Conservation (phyloP, 2,113 vertebrate genomes). For the Panthera uncia region DNA sequence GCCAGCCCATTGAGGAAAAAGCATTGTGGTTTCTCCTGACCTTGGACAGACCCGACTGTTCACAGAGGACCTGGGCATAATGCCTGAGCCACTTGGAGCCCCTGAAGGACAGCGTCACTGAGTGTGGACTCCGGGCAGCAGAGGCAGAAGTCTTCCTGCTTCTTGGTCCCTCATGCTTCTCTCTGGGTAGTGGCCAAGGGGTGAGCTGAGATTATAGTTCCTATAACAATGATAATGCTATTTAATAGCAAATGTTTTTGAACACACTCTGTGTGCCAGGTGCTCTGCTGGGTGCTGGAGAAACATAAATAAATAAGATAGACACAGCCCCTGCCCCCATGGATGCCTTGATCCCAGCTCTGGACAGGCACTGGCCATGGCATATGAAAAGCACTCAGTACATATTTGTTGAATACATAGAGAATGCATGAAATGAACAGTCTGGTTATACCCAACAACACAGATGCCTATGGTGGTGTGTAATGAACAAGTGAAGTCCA, state of each 20-base stretch:
- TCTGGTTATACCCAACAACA: background rate
- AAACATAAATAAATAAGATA: constrained; percentile 32
- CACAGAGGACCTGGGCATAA: constrained; percentile 19
- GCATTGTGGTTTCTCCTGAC: constrained; percentile 46
- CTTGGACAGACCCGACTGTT: background rate
- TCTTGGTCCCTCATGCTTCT: background rate
- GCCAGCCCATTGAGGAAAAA: constrained; percentile 50
- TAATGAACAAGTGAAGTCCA: background rate
- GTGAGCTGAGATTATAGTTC: constrained; percentile 15
- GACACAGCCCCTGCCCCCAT: background rate
- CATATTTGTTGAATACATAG: background rate
- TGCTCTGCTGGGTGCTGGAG: background rate
- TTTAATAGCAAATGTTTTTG: background rate
- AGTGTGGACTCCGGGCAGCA: background rate
- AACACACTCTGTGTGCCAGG: constrained; percentile 27
- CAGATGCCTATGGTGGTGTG: background rate
- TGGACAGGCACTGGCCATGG: background rate
- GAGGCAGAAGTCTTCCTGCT: background rate
- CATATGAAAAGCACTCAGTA: background rate
- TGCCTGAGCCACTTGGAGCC: background rate
- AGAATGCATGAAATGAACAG: background rate
- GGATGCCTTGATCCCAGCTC: background rate
- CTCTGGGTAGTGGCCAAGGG: background rate
- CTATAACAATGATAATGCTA: background rate
- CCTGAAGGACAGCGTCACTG: background rate